Evolutionary conservation across 1,140 invertebrate genomes (phyloP).

Genomic region (Leucophenga varia): DNA sequence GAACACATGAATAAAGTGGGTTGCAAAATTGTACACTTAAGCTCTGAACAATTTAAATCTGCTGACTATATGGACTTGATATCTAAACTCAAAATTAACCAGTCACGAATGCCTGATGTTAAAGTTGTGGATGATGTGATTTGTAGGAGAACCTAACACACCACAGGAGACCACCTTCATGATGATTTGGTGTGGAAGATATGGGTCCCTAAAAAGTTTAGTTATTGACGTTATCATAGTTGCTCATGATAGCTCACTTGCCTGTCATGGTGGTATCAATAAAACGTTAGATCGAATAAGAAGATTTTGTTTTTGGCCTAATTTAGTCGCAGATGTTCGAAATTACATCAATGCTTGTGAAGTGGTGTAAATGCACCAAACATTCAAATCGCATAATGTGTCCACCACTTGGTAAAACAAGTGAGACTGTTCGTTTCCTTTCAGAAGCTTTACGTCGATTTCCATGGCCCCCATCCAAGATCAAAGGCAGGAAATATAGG

Average conservation of each 20-base stretch:
- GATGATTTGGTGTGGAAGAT: no score
- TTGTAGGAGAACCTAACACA: no score
- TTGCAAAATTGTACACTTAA: no score
- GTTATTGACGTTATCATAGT: no score
- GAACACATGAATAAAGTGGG: no score
- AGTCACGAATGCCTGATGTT: no score
- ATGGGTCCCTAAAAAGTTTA: no score
- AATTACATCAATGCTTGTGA: not conserved
- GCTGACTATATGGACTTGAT: no score
- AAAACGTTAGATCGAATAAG: not conserved
- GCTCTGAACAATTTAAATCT: no score
- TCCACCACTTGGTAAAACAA: not conserved
- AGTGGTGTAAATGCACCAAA: not conserved
- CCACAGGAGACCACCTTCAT: no score
- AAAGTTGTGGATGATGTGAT: not conserved
- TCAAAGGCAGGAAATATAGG: not conserved
- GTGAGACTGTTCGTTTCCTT: not conserved
- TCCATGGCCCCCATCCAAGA: slow-evolving; percentile 2
- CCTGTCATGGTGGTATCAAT: slow-evolving; percentile 1
- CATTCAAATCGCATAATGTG: not conserved
- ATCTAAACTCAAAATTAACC: no score
- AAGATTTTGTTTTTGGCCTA: not conserved
- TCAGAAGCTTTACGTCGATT: slow-evolving; percentile 1
- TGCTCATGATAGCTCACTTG: no score
- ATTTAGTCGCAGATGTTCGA: not conserved